phyloP scores from a whole-genome alignment of 2,797 vertebrate species.

The Sphenopsis melanotis region DNA sequence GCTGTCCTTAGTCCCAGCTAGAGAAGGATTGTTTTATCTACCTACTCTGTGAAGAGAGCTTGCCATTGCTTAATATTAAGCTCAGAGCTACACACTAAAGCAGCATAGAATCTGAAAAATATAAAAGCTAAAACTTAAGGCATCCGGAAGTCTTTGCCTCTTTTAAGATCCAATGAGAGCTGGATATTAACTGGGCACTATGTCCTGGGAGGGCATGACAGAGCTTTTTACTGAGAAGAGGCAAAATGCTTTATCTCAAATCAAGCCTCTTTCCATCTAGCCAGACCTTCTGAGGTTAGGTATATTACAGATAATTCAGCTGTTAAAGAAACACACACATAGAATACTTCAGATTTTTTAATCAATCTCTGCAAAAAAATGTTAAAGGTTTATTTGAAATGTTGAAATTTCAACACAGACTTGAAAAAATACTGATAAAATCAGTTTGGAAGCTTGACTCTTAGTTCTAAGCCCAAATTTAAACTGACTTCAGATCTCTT shows the following conservation, averaged over 20 bases:
- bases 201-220: neutral
- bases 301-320: neutral
- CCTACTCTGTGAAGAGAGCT: neutral
- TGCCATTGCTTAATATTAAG: neutral
- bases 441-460: neutral
- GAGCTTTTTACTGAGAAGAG: neutral
- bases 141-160: neutral
- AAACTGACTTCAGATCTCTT: neutral
- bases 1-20: neutral
- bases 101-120: neutral
- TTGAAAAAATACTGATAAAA: neutral
- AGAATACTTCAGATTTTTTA: neutral
- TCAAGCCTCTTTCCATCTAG: neutral
- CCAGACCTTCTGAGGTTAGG: neutral
- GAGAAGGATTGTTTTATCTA: neutral
- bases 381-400: neutral
- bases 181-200: rapidly evolving
- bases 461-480: neutral
- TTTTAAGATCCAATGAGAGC: rapidly evolving
- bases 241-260: neutral
- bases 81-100: neutral
- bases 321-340: rapidly evolving
- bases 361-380: neutral
- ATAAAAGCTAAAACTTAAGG: neutral
- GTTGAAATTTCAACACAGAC: neutral